Percentiles rank a stretch among this genome's conserved stretches.
These are phyloP conservation scores for Peromyscus aztecus DNA, from an alignment of 2,797 vertebrate species.

Conservation along the genomic window DNA sequence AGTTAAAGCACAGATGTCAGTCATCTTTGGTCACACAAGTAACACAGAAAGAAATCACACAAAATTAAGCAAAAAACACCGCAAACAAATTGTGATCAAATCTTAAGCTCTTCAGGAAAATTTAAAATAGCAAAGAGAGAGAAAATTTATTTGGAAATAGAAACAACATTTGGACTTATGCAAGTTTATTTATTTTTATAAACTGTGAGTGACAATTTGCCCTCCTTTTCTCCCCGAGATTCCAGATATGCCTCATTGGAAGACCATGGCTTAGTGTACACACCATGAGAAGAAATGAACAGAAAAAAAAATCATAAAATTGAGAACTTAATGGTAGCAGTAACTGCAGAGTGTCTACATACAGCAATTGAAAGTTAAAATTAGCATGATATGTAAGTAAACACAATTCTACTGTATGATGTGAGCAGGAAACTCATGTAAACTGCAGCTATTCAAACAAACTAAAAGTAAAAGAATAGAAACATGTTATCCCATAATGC, in stretches of 20 bases:
- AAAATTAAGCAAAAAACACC: background rate
- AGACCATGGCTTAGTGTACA: background rate
- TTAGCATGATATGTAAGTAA: background rate
- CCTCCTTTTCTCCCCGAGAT: background rate
- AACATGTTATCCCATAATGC: background rate
- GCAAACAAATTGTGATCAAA: background rate
- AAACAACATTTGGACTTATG: slow-evolving; percentile 14
- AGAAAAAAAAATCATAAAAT: background rate
- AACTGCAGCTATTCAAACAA: background rate
- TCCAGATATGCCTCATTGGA: background rate
- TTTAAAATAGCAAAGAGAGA: background rate
- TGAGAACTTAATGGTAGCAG: background rate
- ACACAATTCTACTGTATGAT: background rate
- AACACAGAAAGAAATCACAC: background rate
- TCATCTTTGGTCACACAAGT: background rate
- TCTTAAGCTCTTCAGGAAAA: background rate
- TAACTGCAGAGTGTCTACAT: background rate
- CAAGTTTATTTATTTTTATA: background rate
- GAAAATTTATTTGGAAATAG: slow-evolving; percentile 21
- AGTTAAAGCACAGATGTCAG: background rate
- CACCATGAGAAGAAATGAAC: background rate
- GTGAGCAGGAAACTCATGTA: background rate
- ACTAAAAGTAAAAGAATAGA: background rate
- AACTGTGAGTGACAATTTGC: background rate
- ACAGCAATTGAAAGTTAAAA: background rate